phyloP scores from a whole-genome alignment of 2,888 invertebrate species.

The Lasiommata megera region DNA sequence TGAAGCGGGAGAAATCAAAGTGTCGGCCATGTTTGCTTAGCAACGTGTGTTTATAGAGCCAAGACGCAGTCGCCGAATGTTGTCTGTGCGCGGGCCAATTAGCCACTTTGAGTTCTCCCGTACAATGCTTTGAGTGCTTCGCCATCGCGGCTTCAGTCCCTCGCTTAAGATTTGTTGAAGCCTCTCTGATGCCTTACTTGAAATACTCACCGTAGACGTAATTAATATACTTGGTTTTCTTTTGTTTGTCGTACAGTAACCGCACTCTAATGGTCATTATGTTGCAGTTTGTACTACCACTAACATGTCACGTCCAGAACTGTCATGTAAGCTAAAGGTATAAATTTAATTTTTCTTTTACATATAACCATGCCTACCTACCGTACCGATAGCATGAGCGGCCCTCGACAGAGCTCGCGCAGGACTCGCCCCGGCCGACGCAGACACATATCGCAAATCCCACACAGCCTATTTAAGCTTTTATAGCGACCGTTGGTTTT shows the following conservation, averaged over 20 bases:
- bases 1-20: constrained; percentile 68
- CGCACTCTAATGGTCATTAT: constrained; percentile 82
- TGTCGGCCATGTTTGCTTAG: constrained; percentile 33
- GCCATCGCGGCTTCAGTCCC: constrained; percentile 75
- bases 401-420: constrained; percentile 57
- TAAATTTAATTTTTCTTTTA: constrained; percentile 78
- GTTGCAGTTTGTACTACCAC: constrained; percentile 82
- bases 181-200: constrained; percentile 74
- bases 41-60: not conserved
- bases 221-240: constrained; percentile 75
- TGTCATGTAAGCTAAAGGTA: constrained; percentile 82
- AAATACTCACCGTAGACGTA: constrained; percentile 77
- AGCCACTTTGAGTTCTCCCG: constrained; percentile 65
- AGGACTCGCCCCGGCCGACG: constrained; percentile 65
- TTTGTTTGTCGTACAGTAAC: constrained; percentile 81
- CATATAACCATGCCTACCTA: constrained; percentile 69
- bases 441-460: constrained; percentile 71
- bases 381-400: constrained; percentile 68
- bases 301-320: constrained; percentile 82
- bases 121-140: constrained; percentile 70
- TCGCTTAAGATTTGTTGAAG: constrained; percentile 74
- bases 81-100: constrained; percentile 34
- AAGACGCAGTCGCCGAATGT: constrained; percentile 14
- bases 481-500: constrained; percentile 77
- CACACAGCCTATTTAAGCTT: constrained; percentile 77